Conservation (phyloP, 1,140 invertebrate species). For the Drosophila bifasciata region DNA sequence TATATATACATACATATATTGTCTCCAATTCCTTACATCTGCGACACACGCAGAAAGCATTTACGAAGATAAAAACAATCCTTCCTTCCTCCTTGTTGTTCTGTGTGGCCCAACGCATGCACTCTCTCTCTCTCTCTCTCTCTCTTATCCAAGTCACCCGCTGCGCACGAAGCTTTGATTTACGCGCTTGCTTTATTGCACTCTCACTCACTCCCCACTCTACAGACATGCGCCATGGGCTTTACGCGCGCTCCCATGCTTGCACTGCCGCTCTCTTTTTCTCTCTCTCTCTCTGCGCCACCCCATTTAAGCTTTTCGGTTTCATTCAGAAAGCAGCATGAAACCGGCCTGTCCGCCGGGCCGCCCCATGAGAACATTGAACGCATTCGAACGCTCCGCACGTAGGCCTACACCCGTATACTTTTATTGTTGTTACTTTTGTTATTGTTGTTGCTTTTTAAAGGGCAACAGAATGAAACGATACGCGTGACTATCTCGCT, state of each 20-base stretch:
- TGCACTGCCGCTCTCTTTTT: slow-evolving; percentile 15
- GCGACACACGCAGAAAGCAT: too few relatives aligned
- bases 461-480: neutral
- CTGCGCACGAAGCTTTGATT: too few relatives aligned
- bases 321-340: slow-evolving; percentile 61
- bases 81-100: too few relatives aligned
- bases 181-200: too few relatives aligned
- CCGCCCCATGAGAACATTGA: slow-evolving; percentile 67
- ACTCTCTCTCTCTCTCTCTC: too few relatives aligned
- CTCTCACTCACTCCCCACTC: neutral
- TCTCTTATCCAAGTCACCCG: neutral
- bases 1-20: too few relatives aligned
- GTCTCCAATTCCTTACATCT: too few relatives aligned
- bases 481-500: slow-evolving; percentile 19
- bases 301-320: slow-evolving; percentile 63
- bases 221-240: neutral
- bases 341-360: slow-evolving; percentile 61
- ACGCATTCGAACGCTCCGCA: slow-evolving; percentile 75
- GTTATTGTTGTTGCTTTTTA: neutral
- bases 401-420: slow-evolving; percentile 51
- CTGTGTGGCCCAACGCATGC: too few relatives aligned
- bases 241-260: too few relatives aligned
- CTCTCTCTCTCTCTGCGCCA: slow-evolving; percentile 21
- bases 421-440: slow-evolving; percentile 9
- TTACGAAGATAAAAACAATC: too few relatives aligned